These are phyloP conservation scores for rabbit (Oryctolagus cuniculus) DNA, from an alignment of 2,113 vertebrate species.

Conservation along the genomic window mOryCun1.1 NC_091438.1:44698001-44698500, in stretches of 20 bases:
- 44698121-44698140: constrained; percentile 12
- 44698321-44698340: neutral
- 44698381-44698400: too few relatives aligned
- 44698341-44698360: neutral
- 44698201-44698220: constrained; percentile 16
- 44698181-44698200: neutral
- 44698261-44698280: neutral
- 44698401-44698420: neutral
- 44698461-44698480: neutral
- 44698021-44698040: neutral
- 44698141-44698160: neutral
- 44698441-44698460: neutral
- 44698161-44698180: neutral
- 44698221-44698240: constrained; percentile 73
- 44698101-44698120: constrained; percentile 1
- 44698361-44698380: neutral
- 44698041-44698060: neutral
- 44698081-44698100: neutral
- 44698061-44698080: neutral
- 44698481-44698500: neutral
- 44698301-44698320: neutral
- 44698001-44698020: neutral
- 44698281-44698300: constrained; percentile 16
- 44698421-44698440: neutral
- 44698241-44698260: neutral